A percentile compares a stretch with the other conserved stretches of the same genome.
These are phyloP conservation scores for Bombus superbus DNA, from an alignment of 1,140 invertebrate genomes.

Conservation along the genomic window DNA sequence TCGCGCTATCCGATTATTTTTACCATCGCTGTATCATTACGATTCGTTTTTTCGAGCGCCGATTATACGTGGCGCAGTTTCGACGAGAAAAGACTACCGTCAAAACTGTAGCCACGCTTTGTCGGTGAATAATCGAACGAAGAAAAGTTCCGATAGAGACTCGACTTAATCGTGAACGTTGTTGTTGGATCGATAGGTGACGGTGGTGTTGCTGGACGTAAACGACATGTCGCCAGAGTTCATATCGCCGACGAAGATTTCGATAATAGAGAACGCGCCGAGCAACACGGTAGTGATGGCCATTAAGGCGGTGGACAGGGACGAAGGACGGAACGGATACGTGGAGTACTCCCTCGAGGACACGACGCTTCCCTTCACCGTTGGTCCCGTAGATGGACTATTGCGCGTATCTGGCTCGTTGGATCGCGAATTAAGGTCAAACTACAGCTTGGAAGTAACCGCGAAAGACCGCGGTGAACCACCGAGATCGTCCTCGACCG, in stretches of 20 bases:
- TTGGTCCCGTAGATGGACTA: constrained; percentile 94
- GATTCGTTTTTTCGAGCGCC: no score
- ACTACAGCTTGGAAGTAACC: constrained; percentile 91
- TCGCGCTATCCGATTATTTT: neutral
- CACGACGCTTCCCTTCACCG: constrained; percentile 87
- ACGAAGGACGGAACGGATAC: constrained; percentile 96
- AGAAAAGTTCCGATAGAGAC: neutral
- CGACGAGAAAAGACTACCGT: no score
- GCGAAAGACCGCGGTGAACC: constrained; percentile 95
- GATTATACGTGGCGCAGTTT: no score
- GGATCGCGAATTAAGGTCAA: constrained; percentile 92
- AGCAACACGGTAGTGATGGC: constrained; percentile 94
- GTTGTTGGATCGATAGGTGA: constrained; percentile 86
- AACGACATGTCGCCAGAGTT: constrained; percentile 98
- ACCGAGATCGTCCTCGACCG: constrained; percentile 87
- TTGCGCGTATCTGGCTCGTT: constrained; percentile 91
- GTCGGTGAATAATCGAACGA: no score
- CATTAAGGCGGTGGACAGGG: constrained; percentile 94
- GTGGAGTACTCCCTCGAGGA: constrained; percentile 91
- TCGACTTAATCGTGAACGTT: neutral
- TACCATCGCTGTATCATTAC: no score
- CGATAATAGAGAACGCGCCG: constrained; percentile 93
- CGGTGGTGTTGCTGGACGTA: constrained; percentile 93
- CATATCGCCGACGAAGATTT: constrained; percentile 90
- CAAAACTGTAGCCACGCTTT: no score